phyloP scores from a whole-genome alignment of 2,888 invertebrate genomes.

The Matsumyia berberina region DNA sequence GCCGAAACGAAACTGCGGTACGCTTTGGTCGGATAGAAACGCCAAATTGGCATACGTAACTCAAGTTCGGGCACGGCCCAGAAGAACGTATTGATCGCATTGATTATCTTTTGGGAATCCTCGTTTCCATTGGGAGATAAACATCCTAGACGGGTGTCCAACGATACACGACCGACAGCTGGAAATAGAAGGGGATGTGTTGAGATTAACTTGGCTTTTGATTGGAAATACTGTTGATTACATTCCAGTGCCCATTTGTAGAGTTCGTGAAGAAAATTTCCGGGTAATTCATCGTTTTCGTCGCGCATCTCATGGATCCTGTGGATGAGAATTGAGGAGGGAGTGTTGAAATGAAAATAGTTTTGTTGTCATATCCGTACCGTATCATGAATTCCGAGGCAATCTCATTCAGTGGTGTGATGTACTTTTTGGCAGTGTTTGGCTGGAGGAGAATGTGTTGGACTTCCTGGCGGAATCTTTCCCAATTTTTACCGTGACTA shows the following conservation, averaged over 20 bases:
- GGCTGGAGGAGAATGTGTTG: constrained; percentile 93
- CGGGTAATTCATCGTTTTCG: constrained; percentile 89
- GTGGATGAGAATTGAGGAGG: constrained; percentile 50
- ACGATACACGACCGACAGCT: constrained; percentile 92
- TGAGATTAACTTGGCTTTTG: constrained; percentile 25
- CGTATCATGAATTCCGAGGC: constrained; percentile 90
- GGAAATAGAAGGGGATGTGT: constrained; percentile 77
- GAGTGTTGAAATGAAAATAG: too few species aligned
- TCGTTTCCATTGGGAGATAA: constrained; percentile 86
- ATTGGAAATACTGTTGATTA: constrained; percentile 84
- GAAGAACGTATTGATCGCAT: constrained; percentile 91
- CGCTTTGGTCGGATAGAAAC: constrained; percentile 88
- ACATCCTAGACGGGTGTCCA: constrained; percentile 92
- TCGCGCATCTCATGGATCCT: constrained; percentile 88
- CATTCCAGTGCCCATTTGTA: constrained; percentile 97
- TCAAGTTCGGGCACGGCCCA: constrained; percentile 91
- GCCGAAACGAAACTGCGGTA: constrained; percentile 90
- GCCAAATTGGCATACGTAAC: constrained; percentile 90
- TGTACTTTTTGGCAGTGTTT: constrained; percentile 90
- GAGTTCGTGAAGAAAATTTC: constrained; percentile 93
- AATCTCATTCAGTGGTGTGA: constrained; percentile 90
- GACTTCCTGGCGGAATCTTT: constrained; percentile 92
- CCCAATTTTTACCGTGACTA: constrained; percentile 95
- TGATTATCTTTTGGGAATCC: constrained; percentile 91
- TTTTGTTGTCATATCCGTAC: constrained; percentile 82